Evolutionary conservation across 2,888 invertebrate genomes (phyloP), one percentile per base, ranked within the genome.

Genomic region (Xylocampa areola): DNA sequence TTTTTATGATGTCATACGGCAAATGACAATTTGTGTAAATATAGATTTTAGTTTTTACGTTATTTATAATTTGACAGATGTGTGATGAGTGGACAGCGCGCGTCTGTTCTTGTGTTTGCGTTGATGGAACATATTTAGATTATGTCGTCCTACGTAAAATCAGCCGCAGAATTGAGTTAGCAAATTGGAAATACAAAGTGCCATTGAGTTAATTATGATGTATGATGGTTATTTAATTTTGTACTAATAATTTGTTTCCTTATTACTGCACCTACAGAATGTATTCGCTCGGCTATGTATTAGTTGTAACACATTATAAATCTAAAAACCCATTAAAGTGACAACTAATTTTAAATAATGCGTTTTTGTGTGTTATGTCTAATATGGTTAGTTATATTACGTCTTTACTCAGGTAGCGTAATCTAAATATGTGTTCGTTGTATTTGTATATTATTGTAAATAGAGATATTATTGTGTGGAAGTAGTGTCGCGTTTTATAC

Each of bases 21-120:
- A 77, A 76, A 83, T 89, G 88, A 87, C 86, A 80, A 79, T 82
- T 84, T 81, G 63, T 91, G 91, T 92, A 92, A 85, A 92, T 92
- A 91, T 90, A 89, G 84, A 79, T 86, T 86, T 79, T 75, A 77
- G 78, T 88, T 88, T 86, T 86, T 88, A 87, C 87, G 83, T 82
- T 85, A 85, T 80, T 76, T 77, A 76, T 76, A 76, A 75, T 78
- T 80, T 80, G 81, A 70, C 77, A 73, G 77, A 74, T 74, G 82
- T 75, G 80, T 82, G 84, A 73, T 77, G 71, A 71, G 55, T 73
- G 74, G 63, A 68, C 66, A 60, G 73, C 68, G 79, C 58, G 67
- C 66, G 80, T 68, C 66, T 77, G 74, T 64, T 72, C 73, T 76
- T 68, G 61, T 70, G 67, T 75, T 74, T 72, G 48, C 14, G 58